Evolutionary conservation across 2,113 vertebrate species (phyloP).

Genomic region (Limanda limanda): DNA sequence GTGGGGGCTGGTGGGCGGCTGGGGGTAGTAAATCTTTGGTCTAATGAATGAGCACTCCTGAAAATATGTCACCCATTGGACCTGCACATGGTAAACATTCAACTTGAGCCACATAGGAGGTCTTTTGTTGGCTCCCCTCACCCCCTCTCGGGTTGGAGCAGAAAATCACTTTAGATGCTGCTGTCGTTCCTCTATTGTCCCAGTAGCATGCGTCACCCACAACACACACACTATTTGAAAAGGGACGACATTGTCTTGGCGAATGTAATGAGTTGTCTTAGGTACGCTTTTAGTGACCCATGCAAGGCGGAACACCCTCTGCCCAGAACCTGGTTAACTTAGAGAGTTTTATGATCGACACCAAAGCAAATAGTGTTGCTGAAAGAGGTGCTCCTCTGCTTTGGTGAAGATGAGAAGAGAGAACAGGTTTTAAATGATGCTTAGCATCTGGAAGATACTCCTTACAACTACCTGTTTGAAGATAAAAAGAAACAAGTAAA

Average conservation of each 20-base stretch:
- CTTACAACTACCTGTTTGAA: background rate
- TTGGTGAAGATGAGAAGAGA: constrained; percentile 7
- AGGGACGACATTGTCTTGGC: background rate
- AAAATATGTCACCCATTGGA: constrained; percentile 80
- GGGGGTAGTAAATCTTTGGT: constrained; percentile 78
- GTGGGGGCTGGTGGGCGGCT: constrained; percentile 45
- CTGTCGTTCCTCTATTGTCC: constrained; percentile 53
- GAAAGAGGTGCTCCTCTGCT: background rate
- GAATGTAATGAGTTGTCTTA: constrained; percentile 22
- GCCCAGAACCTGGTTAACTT: constrained; percentile 31
- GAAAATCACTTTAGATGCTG: constrained; percentile 32
- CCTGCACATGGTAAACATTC: constrained; percentile 73
- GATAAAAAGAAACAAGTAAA: background rate
- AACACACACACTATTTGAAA: constrained; percentile 13
- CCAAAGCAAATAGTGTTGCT: background rate
- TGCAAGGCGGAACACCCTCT: background rate
- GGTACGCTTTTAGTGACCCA: constrained; percentile 12
- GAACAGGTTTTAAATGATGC: constrained; percentile 18
- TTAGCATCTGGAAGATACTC: constrained; percentile 43
- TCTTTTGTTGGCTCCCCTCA: constrained; percentile 66
- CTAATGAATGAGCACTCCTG: constrained; percentile 78
- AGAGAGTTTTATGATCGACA: background rate
- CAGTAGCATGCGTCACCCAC: constrained; percentile 24
- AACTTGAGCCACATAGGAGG: constrained; percentile 63
- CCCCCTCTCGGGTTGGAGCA: constrained; percentile 5